These are phyloP conservation scores for Thermophis baileyi DNA, from an alignment of 2,113 vertebrate genomes.

Conservation along the genomic window DNA sequence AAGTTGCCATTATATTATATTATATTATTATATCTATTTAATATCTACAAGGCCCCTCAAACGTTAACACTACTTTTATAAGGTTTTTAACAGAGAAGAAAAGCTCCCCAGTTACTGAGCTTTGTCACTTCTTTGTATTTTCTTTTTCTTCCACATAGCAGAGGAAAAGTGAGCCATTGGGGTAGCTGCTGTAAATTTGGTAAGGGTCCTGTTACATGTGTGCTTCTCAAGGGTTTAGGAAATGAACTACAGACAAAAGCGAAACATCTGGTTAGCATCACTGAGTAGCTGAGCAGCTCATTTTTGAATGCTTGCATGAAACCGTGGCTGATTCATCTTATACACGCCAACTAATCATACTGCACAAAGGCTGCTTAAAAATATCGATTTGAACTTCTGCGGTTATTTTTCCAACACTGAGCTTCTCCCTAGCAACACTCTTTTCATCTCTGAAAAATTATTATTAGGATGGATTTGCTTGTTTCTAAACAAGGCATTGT, in stretches of 20 bases:
- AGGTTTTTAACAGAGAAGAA: background rate
- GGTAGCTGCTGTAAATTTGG: conserved; percentile 24
- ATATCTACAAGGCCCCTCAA: background rate
- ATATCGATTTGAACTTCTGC: conserved; percentile 15
- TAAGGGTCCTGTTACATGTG: conserved; percentile 34
- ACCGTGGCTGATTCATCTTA: conserved; percentile 4
- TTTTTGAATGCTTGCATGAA: conserved; percentile 20
- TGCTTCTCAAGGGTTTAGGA: conserved; percentile 21
- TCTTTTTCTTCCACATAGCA: conserved; percentile 2
- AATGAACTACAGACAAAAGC: conserved; percentile 40
- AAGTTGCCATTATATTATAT: too few species aligned
- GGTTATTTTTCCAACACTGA: conserved; percentile 12
- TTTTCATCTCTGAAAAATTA: background rate
- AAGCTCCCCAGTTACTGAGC: background rate
- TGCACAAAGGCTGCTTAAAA: conserved; percentile 32
- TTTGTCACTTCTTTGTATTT: background rate
- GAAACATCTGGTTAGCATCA: conserved; percentile 23
- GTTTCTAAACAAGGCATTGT: background rate
- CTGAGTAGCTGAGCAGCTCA: conserved; percentile 36
- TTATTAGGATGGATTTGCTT: background rate
- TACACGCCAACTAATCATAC: conserved; percentile 2
- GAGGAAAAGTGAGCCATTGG: conserved; percentile 12
- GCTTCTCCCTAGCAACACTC: background rate
- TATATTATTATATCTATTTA: too few species aligned
- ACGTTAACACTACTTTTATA: background rate